These are phyloP conservation scores for Sebastes dallii DNA, from an alignment of 2,797 vertebrate species.

Conservation along the genomic window DNA sequence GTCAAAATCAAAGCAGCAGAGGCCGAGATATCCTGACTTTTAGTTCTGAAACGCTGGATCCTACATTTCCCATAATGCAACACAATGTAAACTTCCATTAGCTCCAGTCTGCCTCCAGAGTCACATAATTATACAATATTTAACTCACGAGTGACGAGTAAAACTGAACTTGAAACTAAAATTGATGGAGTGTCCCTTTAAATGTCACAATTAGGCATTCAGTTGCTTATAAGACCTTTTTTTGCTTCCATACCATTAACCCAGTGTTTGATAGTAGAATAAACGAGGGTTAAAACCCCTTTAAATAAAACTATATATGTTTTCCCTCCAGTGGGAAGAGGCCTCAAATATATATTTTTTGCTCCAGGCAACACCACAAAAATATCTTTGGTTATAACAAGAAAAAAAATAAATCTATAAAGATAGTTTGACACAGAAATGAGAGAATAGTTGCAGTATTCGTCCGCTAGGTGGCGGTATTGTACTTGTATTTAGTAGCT, in stretches of 20 bases:
- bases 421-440: constrained; percentile 54
- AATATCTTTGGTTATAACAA: constrained; percentile 80
- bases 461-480: constrained; percentile 69
- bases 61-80: constrained; percentile 21
- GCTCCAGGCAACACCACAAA: constrained; percentile 81
- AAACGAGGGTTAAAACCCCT: constrained; percentile 59
- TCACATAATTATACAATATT: not conserved
- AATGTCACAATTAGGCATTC: constrained; percentile 23
- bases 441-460: constrained; percentile 56
- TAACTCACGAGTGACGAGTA: not conserved
- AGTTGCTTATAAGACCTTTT: not conserved
- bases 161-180: not conserved
- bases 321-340: constrained; percentile 51
- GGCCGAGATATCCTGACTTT: not conserved
- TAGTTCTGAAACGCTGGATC: not conserved
- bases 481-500: constrained; percentile 66
- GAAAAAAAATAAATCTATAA: constrained; percentile 28
- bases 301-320: constrained; percentile 69
- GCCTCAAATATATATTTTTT: constrained; percentile 65
- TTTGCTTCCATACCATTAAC: constrained; percentile 49
- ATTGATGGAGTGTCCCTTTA: not conserved
- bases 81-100: not conserved
- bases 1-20: no score
- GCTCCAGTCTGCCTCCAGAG: not conserved
- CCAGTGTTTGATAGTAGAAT: constrained; percentile 78